Evolutionary conservation across 2,797 vertebrate species (phyloP).

Genomic region (Gallinago stenura): DNA sequence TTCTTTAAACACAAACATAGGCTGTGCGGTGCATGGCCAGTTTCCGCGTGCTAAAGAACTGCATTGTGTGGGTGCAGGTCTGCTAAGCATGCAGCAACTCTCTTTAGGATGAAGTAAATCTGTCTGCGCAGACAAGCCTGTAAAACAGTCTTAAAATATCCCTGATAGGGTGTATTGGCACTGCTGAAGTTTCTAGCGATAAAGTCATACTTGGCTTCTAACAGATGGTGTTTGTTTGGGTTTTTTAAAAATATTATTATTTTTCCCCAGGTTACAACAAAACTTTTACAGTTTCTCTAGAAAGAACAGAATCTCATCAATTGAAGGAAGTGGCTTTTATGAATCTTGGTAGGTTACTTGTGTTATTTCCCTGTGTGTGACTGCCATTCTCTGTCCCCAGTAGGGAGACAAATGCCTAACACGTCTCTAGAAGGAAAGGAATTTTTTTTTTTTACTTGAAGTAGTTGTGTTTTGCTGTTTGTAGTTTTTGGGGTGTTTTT

Average conservation of each 20-base stretch:
- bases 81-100: not conserved
- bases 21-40: not conserved
- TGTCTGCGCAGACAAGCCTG: not conserved
- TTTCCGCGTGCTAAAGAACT: not conserved
- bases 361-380: not conserved
- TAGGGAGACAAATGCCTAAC: not conserved
- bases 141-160: not conserved
- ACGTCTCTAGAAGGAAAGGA: not conserved
- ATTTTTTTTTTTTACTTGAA: not conserved
- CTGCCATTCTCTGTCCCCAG: not conserved
- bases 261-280: conserved; percentile 87
- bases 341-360: conserved; percentile 85
- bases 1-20: not conserved
- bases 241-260: not conserved
- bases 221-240: not conserved
- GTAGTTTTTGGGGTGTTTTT: not conserved
- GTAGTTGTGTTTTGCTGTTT: not conserved
- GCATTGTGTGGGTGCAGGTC: not conserved
- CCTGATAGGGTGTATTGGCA: not conserved
- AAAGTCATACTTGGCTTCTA: not conserved
- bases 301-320: conserved; percentile 50
- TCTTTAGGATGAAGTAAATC: not conserved
- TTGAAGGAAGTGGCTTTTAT: conserved; percentile 85
- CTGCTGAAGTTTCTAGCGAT: not conserved
- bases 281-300: conserved; percentile 86